Conservation (phyloP, 2,113 vertebrate species). For the Colaptes auratus region DNA sequence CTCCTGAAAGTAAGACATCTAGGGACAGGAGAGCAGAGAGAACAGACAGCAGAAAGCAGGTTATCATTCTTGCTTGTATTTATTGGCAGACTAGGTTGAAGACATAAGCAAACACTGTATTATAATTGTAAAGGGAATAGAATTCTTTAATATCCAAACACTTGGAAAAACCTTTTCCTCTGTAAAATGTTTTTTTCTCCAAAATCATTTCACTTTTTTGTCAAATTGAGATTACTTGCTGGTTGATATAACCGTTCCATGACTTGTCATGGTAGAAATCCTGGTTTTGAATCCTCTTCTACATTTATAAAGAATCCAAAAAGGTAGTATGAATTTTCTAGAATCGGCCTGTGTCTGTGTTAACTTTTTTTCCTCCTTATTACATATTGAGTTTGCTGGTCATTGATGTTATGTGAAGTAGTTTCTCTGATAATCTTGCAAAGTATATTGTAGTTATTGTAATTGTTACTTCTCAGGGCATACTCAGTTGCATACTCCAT, state of each 20-base stretch:
- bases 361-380: background rate
- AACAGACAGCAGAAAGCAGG: background rate
- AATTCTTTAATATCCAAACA: background rate
- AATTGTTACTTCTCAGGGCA: background rate
- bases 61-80: background rate
- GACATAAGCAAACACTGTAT: background rate
- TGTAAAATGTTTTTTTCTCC: background rate
- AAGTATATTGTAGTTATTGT: background rate
- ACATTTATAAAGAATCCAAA: background rate
- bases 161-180: background rate
- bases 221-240: background rate
- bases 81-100: background rate
- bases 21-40: too few species aligned
- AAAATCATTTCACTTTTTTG: background rate
- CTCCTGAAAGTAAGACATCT: background rate
- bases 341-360: background rate
- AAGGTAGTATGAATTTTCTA: background rate
- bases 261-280: background rate
- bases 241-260: background rate
- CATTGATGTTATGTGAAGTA: background rate
- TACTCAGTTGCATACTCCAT: background rate
- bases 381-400: background rate
- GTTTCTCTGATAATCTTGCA: background rate
- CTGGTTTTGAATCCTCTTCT: background rate
- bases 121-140: background rate